phyloP scores from a whole-genome alignment of 2,113 vertebrate species.

The Natator depressus region DNA sequence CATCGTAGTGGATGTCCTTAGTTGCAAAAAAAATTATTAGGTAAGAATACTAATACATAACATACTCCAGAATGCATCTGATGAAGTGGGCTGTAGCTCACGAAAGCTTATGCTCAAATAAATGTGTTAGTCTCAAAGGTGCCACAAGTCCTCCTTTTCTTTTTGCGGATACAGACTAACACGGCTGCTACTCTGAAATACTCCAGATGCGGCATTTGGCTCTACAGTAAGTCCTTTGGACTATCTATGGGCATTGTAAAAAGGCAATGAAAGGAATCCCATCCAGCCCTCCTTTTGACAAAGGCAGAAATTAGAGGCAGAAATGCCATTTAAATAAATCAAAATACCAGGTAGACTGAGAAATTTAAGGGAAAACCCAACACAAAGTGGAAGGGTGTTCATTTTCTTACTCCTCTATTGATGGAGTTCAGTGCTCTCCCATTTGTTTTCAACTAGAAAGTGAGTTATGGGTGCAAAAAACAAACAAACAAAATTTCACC shows the following conservation, averaged over 20 bases:
- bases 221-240: neutral
- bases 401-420: neutral
- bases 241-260: neutral
- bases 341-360: neutral
- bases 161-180: too few species aligned
- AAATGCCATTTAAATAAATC: neutral
- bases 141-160: too few species aligned
- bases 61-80: neutral
- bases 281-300: neutral
- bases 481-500: slow-evolving; percentile 53
- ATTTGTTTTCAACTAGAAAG: slow-evolving; percentile 54
- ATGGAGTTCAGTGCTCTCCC: slow-evolving; percentile 1
- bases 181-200: neutral
- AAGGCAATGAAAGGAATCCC: neutral
- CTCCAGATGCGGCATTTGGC: accelerated
- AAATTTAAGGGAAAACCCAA: neutral
- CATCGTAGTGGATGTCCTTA: accelerated
- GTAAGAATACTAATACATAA: neutral
- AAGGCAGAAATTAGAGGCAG: neutral
- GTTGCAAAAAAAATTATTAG: neutral
- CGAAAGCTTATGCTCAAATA: too few species aligned
- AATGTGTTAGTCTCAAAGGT: too few species aligned
- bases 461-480: slow-evolving; percentile 45
- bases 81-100: too few species aligned
- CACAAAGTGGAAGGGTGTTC: neutral